Base-by-base conservation (phyloP, 2,888 invertebrate genomes). In the Pseudanteris insignis region DNA sequence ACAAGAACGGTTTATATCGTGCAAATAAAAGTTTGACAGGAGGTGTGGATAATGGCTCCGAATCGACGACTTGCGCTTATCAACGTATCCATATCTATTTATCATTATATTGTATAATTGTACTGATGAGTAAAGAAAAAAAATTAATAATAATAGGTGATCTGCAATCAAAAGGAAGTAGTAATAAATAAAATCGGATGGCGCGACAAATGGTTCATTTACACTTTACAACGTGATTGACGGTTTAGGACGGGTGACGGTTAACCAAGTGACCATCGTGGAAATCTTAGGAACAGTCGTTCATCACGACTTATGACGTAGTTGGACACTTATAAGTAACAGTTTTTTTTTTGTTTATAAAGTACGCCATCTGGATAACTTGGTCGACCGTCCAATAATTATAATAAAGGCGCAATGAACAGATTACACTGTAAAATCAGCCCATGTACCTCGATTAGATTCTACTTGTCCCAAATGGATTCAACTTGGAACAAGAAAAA, bases 111-210 rank as follows among this genome's bases (percentile, higher is more conserved):
- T 50, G 55, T 48, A 67, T 70, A 73, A 69, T 72, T 72, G 70
- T 72, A 74, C 71, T 71, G 73, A 69, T 65, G 65, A 70, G 67
- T 70, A 64, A 67, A 71, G 50, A 44, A 62, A 63, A 63, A 25
- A 26, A 41, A n/a, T n/a, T n/a, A n/a, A n/a, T n/a, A n/a, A n/a
- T n/a, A n/a, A n/a, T n/a, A n/a, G n/a, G 50, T 28, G 40, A 59
- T 29, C 44, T 59, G 41, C 25, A 54, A 50, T 50, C 37, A 61
- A 61, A 57, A 33, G 41, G 30, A 57, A 64, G 64, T 63, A 59
- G 41, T 50, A 64, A 68, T 66, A 63, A 61, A 68, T 61, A 64
- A 65, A n/a, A 67, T 48, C 62, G 68, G 68, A 68, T 70, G 63
- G 63, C 66, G 60, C 64, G 67, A 67, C 62, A 30, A 59, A 51